Conservation (phyloP, 2,113 vertebrate species). For the Oryzias curvinotus region DNA sequence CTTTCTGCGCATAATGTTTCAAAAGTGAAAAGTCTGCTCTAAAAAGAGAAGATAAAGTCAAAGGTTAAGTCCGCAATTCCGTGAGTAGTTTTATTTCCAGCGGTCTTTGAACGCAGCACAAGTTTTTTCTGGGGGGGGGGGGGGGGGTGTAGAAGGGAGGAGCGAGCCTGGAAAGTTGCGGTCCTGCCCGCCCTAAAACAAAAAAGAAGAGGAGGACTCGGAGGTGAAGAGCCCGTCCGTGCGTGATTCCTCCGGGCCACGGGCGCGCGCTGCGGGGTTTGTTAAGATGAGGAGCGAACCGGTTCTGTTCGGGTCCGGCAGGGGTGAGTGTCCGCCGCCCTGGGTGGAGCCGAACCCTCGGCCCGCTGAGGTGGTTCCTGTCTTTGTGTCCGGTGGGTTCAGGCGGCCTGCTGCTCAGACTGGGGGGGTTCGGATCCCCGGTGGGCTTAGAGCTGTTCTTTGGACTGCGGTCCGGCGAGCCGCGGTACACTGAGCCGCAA, state of each 20-base stretch:
- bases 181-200: neutral
- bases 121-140: conserved; percentile 28
- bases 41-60: too few relatives aligned
- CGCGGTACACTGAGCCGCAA: too few relatives aligned
- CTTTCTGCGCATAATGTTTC: too few relatives aligned
- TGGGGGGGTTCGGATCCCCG: too few relatives aligned
- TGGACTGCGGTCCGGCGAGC: too few relatives aligned
- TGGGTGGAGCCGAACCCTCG: neutral
- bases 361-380: conserved; percentile 19
- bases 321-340: conserved; percentile 54
- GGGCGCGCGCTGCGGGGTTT: conserved; percentile 45
- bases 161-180: neutral
- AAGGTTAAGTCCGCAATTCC: neutral
- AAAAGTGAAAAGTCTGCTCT: too few relatives aligned
- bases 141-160: conserved; percentile 5
- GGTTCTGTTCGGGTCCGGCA: conserved; percentile 69
- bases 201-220: neutral
- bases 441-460: too few relatives aligned
- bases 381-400: too few relatives aligned
- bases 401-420: too few relatives aligned
- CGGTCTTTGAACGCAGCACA: conserved; percentile 27
- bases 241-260: conserved; percentile 42
- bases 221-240: neutral
- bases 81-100: neutral
- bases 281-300: conserved; percentile 73